Evolutionary conservation across 1,140 invertebrate species (phyloP).

Genomic region (Bombus terrestris): DNA sequence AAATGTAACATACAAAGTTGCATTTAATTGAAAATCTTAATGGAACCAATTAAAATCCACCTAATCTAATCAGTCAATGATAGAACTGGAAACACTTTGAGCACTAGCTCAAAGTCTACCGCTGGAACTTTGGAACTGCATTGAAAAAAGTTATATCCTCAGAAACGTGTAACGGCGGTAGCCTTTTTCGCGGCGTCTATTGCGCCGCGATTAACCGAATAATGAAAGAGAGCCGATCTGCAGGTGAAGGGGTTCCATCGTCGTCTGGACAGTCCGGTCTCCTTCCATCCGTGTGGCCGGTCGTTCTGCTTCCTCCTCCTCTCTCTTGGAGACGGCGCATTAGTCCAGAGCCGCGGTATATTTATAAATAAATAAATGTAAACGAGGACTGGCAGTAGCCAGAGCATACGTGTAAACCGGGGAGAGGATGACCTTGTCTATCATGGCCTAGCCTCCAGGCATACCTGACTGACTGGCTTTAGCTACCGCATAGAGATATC

Average conservation of each 20-base stretch:
- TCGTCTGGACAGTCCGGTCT: constrained; percentile 14
- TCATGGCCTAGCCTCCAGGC: constrained; percentile 81
- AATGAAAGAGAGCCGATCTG: constrained; percentile 33
- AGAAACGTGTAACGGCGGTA: neutral
- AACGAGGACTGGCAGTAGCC: constrained; percentile 66
- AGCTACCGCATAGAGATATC: constrained; percentile 78
- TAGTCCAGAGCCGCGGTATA: constrained; percentile 61
- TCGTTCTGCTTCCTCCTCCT: constrained; percentile 18
- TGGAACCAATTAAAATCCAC: neutral
- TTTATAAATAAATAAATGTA: constrained; percentile 77
- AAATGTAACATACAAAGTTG: neutral
- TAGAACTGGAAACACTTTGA: neutral
- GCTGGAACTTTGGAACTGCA: neutral
- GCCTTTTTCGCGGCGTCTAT: constrained; percentile 6
- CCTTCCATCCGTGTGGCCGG: constrained; percentile 8
- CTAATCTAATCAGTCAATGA: neutral
- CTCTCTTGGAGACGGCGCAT: constrained; percentile 29
- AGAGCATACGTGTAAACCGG: constrained; percentile 47
- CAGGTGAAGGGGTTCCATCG: constrained; percentile 50
- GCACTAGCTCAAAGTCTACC: neutral
- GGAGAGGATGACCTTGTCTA: constrained; percentile 83
- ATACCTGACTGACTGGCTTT: constrained; percentile 81
- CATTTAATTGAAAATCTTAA: neutral
- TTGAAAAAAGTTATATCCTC: neutral
- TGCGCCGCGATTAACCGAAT: constrained; percentile 38